Base-by-base conservation (phyloP, 2,888 invertebrate genomes). In the Cinara cedri region DNA sequence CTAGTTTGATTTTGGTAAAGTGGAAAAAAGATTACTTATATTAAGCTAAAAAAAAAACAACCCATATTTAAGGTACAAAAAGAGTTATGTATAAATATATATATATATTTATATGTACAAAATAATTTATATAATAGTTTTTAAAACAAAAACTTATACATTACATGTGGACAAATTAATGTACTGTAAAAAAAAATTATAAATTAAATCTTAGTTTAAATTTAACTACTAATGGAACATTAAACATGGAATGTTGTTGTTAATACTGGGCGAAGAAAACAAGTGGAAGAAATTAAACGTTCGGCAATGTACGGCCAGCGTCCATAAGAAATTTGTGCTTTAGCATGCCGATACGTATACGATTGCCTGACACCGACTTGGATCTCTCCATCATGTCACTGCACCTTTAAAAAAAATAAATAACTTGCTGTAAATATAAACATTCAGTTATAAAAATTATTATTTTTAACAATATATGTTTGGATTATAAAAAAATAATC, bases 281-380 rank as follows among this genome's bases (percentile, higher is more conserved):
- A n/a, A 16, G 11, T 70, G 49, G 42, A 60, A 65, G 49, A 8
- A 70, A 42, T 78, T 10, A 76, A 46, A 70, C 78, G 11, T 70
- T 78, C 1, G 78, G 78, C 19, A 78, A 60, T 8, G 78, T 62
- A 21, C 78, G 34, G 13, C 78, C 78, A 4, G 78, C 78, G 24
- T 78, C 78, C 78, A 78, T 78, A 14, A 78, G 78, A 60, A 78
- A 78, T 62, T 78, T 78, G 68, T 78, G 78, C 68, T 78, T 78
- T n/a, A 78, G 51, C 78, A 78, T 70, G 68, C 78, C 78, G 21
- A 78, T 70, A 68, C 78, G 78, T 57, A 70, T 70, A n/a, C 78
- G 78, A 70, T 66, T 78, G 16, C 78, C 78, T 6, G 78, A 70
- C 51, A 78, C 70, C 34, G 78, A 78, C 49, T 78, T 78, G 9